Conservation (phyloP, 2,888 invertebrate species). For the Leptopilina drosophilae region DNA sequence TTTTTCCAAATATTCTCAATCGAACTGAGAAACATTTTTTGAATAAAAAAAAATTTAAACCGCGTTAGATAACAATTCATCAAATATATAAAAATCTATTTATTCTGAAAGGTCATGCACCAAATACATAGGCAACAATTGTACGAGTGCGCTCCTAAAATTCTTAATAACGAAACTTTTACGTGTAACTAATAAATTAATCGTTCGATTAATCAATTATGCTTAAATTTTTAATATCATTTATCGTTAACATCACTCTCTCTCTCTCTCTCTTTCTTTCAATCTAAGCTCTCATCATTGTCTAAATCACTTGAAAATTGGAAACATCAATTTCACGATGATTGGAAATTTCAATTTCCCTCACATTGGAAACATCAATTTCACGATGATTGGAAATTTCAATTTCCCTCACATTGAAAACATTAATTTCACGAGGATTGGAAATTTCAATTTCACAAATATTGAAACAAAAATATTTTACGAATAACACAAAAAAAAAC, state of each 20-base stretch:
- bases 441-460: neutral
- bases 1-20: too few species aligned
- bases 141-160: conserved; percentile 33
- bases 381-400: too few species aligned
- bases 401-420: neutral
- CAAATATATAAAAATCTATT: conserved; percentile 55
- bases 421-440: neutral
- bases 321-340: neutral
- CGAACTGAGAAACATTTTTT: neutral
- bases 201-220: neutral
- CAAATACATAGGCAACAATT: conserved; percentile 47
- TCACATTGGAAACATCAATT: too few species aligned
- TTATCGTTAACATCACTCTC: neutral
- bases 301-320: neutral
- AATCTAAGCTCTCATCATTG: neutral
- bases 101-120: conserved; percentile 47
- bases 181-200: conserved; percentile 42
- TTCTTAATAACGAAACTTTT: conserved; percentile 45
- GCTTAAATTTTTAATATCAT: conserved; percentile 33
- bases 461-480: too few species aligned
- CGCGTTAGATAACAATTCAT: conserved; percentile 42
- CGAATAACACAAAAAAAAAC: too few species aligned
- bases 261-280: neutral
- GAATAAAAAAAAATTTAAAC: neutral
- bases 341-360: too few species aligned